Evolutionary conservation across 1,140 invertebrate genomes (phyloP).

Genomic region (Caenorhabditis brenneri): DNA sequence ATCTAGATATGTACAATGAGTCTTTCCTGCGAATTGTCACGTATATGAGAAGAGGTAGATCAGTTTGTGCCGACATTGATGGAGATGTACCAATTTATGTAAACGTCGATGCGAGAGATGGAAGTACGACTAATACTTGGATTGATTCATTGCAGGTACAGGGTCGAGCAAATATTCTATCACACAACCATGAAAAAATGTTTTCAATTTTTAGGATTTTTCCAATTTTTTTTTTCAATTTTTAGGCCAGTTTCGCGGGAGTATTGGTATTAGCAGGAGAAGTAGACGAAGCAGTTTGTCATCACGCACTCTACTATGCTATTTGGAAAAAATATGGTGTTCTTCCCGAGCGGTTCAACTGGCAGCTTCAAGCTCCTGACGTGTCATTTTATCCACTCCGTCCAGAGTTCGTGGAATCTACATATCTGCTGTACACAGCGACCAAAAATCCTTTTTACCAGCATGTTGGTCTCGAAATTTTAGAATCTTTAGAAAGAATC

Average conservation of each 20-base stretch:
- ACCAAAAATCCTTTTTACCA: slow-evolving; percentile 80
- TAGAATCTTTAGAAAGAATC: slow-evolving; percentile 76
- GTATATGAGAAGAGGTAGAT: slow-evolving; percentile 76
- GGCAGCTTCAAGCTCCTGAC: slow-evolving; percentile 77
- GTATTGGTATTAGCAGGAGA: slow-evolving; percentile 77
- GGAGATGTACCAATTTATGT: slow-evolving; percentile 79
- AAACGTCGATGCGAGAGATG: slow-evolving; percentile 79
- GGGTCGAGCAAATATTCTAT: too few species aligned
- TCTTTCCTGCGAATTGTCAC: slow-evolving; percentile 76
- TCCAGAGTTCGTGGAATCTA: slow-evolving; percentile 79
- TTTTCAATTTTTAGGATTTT: too few species aligned
- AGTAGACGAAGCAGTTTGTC: slow-evolving; percentile 79
- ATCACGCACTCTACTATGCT: slow-evolving; percentile 77
- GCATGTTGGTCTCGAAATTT: slow-evolving; percentile 77
- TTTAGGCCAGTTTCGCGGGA: slow-evolving; percentile 65
- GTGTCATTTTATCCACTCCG: slow-evolving; percentile 78
- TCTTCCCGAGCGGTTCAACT: slow-evolving; percentile 79
- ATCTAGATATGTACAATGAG: slow-evolving; percentile 76
- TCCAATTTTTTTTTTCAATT: too few species aligned
- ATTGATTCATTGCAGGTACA: slow-evolving; percentile 79
- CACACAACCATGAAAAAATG: too few species aligned
- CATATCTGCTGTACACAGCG: slow-evolving; percentile 79
- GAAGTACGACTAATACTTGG: slow-evolving; percentile 77
- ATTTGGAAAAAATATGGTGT: slow-evolving; percentile 78
- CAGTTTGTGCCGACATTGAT: slow-evolving; percentile 64